Base-by-base conservation (phyloP, 2,797 vertebrate genomes). In the Micropoecilia bifurca region DNA sequence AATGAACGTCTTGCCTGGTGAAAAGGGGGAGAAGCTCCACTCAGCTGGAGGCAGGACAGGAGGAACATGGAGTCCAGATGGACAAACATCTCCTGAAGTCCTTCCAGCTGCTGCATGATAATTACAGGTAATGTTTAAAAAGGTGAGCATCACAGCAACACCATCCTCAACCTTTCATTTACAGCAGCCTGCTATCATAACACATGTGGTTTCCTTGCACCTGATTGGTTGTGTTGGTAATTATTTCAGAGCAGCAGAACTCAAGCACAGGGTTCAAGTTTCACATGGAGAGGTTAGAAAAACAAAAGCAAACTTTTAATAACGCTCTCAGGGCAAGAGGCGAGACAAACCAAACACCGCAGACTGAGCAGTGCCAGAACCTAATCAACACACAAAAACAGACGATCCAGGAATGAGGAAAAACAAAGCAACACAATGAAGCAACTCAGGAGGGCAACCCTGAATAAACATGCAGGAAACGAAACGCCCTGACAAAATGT, bases 241-340 rank as follows among this genome's bases (percentile, higher is more conserved):
- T 53, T 36, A 10, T 53, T 73, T 73, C 53, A 25, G 33, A 73
- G 47, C 30, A 25, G 33, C 20, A 74, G 47, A 55, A 55, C 10
- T 25, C 22, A 55, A 74, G 50, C 9, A 33, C 72, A 53, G 72
- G 20, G 33, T n/a, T 41, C 48, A 74, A 22, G 48, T 50, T 36
- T 74, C 48, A 55, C 48, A 39, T n/a, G 33, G 72, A 55, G 48
- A 74, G 72, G 72, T 74, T 74, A 53, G 72, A 39, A 55, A 74
- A 74, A n/a, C 72, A 74, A 55, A 50, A 74, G 30, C 10, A 48
- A 73, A 53, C 72, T 53, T 53, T 36, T 73, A 36, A 73, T 43
- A 45, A 20, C 25, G 41, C 39, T 45, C 16, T 12, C n/a, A 20
- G 73, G n/a, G 10, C 46, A 1, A 33, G 47, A 10, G 39, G 30